Conservation (phyloP, 1,140 invertebrate genomes). For the Wiebesia pumilae region DNA sequence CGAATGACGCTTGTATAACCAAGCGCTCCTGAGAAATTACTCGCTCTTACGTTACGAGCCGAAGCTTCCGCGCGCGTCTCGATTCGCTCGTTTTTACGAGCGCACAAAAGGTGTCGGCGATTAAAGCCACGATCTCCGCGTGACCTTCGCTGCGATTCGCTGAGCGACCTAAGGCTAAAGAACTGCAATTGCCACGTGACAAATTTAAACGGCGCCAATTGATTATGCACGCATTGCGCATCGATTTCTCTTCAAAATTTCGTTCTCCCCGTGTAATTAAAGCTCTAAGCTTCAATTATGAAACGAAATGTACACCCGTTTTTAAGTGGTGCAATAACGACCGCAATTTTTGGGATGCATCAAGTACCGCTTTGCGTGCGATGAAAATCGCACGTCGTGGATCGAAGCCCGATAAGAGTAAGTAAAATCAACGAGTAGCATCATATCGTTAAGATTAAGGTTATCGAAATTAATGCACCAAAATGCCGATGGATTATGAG, state of each 20-base stretch:
- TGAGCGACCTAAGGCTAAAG: background rate
- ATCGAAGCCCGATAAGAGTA: background rate
- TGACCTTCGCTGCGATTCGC: background rate
- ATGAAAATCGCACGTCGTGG: background rate
- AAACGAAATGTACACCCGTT: background rate
- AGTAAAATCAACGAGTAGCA: background rate
- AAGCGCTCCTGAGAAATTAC: too few species aligned
- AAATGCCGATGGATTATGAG: background rate
- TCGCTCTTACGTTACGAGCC: too few species aligned
- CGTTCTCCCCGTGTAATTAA: background rate
- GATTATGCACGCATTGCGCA: background rate
- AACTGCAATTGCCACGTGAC: too few species aligned
- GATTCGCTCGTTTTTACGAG: too few species aligned
- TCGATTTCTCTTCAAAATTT: background rate
- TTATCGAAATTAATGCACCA: background rate
- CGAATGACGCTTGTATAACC: too few species aligned
- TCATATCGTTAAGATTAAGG: background rate
- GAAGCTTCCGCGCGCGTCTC: too few species aligned
- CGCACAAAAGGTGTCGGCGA: too few species aligned
- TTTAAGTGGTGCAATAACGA: too few species aligned
- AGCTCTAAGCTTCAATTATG: background rate
- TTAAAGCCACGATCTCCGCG: background rate
- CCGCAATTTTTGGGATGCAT: too few species aligned
- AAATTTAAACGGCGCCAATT: background rate
- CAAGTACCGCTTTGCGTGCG: too few species aligned